Conservation (phyloP, 2,888 invertebrate genomes). For the Phasia obesa region DNA sequence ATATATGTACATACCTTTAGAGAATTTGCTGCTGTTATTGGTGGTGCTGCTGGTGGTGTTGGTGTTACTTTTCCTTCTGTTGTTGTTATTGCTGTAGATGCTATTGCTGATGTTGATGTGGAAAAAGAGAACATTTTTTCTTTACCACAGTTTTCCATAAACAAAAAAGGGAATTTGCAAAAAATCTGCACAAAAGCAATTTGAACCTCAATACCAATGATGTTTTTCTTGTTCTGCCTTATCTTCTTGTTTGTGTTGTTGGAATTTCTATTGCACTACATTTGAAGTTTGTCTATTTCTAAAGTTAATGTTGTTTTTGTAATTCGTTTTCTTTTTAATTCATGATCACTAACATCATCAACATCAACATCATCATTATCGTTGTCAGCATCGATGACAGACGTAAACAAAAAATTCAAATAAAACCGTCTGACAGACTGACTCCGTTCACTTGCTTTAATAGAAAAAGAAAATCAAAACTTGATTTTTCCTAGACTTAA, state of each 20-base stretch:
- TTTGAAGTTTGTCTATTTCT: slow-evolving; percentile 48
- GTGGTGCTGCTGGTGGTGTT: slow-evolving; percentile 7
- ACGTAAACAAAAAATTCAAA: slow-evolving; percentile 9
- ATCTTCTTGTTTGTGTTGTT: slow-evolving; percentile 19
- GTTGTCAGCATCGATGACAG: slow-evolving; percentile 9
- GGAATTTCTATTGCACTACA: slow-evolving; percentile 55
- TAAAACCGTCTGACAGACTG: slow-evolving; percentile 16
- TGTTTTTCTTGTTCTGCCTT: slow-evolving; percentile 25
- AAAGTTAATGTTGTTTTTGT: slow-evolving; percentile 58
- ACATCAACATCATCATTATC: slow-evolving; percentile 5
- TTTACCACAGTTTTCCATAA: slow-evolving; percentile 51
- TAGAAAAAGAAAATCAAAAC: slow-evolving; percentile 66
- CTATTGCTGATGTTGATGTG: slow-evolving; percentile 25
- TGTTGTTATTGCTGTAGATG: slow-evolving; percentile 5
- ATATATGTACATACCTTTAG: slow-evolving; percentile 58
- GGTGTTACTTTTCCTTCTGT: neutral
- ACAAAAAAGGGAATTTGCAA: slow-evolving; percentile 69
- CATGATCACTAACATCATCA: slow-evolving; percentile 14
- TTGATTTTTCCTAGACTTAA: slow-evolving; percentile 63
- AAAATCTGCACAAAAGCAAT: slow-evolving; percentile 59
- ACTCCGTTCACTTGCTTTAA: slow-evolving; percentile 49
- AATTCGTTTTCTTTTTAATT: slow-evolving; percentile 66
- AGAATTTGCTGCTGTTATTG: slow-evolving; percentile 45
- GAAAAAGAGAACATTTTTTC: slow-evolving; percentile 65
- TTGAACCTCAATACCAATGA: slow-evolving; percentile 60